phyloP scores from a whole-genome alignment of 2,797 vertebrate species.

The Danio kyathit region DNA sequence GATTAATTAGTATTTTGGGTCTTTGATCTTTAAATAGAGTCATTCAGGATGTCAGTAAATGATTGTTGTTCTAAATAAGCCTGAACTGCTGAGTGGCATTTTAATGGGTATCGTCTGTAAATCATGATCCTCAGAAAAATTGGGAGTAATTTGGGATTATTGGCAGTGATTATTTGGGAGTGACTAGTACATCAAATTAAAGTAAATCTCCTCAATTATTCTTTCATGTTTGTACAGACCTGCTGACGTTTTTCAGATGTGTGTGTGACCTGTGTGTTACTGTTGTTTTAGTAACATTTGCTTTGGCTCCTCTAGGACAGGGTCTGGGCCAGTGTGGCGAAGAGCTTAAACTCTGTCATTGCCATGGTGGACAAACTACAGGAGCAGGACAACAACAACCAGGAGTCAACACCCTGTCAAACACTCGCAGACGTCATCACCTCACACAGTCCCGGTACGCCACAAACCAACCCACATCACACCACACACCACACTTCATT shows the following conservation, averaged over 20 bases:
- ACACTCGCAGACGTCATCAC: slow-evolving; percentile 80
- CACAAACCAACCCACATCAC: background rate
- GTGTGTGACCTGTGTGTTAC: background rate
- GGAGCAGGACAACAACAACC: slow-evolving; percentile 79
- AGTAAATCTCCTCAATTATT: background rate
- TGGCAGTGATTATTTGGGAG: background rate
- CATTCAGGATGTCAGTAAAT: no score
- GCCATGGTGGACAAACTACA: slow-evolving; percentile 94
- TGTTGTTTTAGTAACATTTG: slow-evolving; percentile 45
- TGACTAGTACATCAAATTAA: background rate
- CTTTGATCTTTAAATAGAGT: no score
- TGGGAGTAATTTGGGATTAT: no score
- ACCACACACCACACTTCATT: background rate
- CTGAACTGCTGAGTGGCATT: no score
- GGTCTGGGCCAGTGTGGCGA: slow-evolving; percentile 94
- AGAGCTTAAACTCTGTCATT: slow-evolving; percentile 95
- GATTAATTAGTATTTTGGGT: no score
- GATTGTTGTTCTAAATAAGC: no score
- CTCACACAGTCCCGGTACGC: slow-evolving; percentile 82
- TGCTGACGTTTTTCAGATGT: background rate
- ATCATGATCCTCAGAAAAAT: no score
- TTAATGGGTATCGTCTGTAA: no score
- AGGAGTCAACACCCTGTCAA: slow-evolving; percentile 72
- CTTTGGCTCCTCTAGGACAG: slow-evolving; percentile 88
- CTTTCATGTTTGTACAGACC: background rate